A percentile compares a stretch with the other conserved stretches of the same genome.
These are phyloP conservation scores for Hucho hucho DNA, from an alignment of 2,113 vertebrate genomes.

Conservation along the genomic window DNA sequence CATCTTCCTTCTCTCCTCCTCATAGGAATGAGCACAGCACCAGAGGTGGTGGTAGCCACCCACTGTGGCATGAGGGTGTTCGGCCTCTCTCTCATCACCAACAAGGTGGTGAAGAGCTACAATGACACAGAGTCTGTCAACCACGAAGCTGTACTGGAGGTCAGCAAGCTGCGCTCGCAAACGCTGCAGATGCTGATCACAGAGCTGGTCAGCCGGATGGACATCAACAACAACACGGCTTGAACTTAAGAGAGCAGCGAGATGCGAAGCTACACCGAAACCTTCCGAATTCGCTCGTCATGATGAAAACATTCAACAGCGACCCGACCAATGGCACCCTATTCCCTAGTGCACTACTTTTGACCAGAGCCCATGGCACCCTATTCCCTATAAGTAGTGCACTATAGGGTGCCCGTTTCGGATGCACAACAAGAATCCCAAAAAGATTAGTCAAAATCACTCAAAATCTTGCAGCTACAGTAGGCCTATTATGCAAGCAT, in stretches of 20 bases:
- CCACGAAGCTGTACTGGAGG: conserved; percentile 74
- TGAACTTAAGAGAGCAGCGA: conserved; percentile 28
- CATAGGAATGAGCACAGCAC: conserved; percentile 80
- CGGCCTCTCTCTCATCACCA: conserved; percentile 81
- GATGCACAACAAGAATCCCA: too few species aligned
- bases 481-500: background rate
- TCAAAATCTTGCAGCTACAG: too few species aligned
- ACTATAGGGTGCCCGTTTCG: too few species aligned
- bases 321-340: too few species aligned
- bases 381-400: too few species aligned
- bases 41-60: conserved; percentile 75
- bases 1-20: background rate
- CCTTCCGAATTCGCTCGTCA: background rate
- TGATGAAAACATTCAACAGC: background rate
- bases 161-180: conserved; percentile 71
- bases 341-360: too few species aligned
- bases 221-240: conserved; percentile 71
- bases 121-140: conserved; percentile 69
- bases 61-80: conserved; percentile 80
- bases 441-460: too few species aligned
- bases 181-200: conserved; percentile 73
- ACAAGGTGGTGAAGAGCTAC: conserved; percentile 76
- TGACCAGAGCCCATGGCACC: too few species aligned
- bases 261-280: too few species aligned
- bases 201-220: conserved; percentile 71